A percentile compares a stretch with the other conserved stretches of the same genome.
These are phyloP conservation scores for Xanthorhoe spadicearia DNA, from an alignment of 2,888 invertebrate species.

Conservation along the genomic window DNA sequence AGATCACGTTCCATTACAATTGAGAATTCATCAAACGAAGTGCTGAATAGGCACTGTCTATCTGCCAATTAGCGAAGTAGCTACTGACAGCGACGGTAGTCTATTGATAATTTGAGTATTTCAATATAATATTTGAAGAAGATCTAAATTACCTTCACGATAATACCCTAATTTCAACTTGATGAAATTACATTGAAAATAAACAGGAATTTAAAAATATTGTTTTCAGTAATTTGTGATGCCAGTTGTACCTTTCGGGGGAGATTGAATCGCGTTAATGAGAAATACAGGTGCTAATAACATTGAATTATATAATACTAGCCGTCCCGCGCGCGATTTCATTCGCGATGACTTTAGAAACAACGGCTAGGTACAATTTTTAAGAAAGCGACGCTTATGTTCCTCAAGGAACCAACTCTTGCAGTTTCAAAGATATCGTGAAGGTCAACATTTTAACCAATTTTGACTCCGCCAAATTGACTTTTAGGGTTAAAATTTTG, in stretches of 20 bases:
- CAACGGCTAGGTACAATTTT: too few relatives aligned
- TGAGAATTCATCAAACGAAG: conserved; percentile 42
- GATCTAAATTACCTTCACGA: too few relatives aligned
- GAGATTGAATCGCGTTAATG: conserved; percentile 63
- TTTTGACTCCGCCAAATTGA: too few relatives aligned
- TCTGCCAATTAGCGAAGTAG: conserved; percentile 68
- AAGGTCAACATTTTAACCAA: too few relatives aligned
- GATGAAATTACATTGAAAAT: not conserved
- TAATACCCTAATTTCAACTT: not conserved
- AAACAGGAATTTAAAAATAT: not conserved
- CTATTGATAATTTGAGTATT: not conserved
- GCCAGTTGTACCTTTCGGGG: conserved; percentile 58
- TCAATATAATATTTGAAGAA: too few relatives aligned
- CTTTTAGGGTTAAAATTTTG: too few relatives aligned
- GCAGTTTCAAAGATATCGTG: too few relatives aligned
- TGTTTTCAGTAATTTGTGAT: not conserved
- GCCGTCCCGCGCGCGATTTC: too few relatives aligned
- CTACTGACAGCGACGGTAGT: not conserved
- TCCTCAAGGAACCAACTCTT: too few relatives aligned
- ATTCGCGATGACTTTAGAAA: too few relatives aligned
- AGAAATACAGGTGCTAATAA: conserved; percentile 55
- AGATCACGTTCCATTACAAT: conserved; percentile 19
- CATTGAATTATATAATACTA: conserved; percentile 55
- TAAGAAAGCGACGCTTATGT: too few relatives aligned
- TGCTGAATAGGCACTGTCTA: conserved; percentile 52